Evolutionary conservation across 2,797 vertebrate species (phyloP).

Genomic region (Steatocranus sp.): DNA sequence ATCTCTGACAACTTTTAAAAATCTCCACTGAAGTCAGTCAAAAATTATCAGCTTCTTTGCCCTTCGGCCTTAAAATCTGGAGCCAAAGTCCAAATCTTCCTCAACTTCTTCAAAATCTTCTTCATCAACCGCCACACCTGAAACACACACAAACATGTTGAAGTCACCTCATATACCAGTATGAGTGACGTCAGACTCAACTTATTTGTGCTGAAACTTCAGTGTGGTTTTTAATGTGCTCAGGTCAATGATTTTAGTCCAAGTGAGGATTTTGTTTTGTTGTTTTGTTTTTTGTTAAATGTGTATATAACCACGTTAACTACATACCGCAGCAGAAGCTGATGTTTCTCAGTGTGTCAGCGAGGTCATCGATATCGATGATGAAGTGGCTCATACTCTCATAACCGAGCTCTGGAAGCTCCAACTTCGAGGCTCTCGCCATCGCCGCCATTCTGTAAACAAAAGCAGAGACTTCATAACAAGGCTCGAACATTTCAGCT

Average conservation of each 20-base stretch:
- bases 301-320: not conserved
- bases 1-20: not conserved
- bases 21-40: not conserved
- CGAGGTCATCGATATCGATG: conserved; percentile 77
- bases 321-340: conserved; percentile 79
- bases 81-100: conserved; percentile 44
- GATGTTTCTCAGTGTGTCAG: conserved; percentile 80
- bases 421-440: conserved; percentile 71
- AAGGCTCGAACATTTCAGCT: not conserved
- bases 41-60: not conserved
- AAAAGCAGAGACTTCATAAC: not conserved
- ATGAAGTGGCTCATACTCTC: conserved; percentile 85
- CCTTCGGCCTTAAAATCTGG: conserved; percentile 6
- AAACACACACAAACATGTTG: not conserved
- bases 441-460: conserved; percentile 75
- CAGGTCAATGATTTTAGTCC: not conserved
- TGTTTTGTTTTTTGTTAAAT: too few species aligned
- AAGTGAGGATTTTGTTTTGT: not conserved
- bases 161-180: not conserved
- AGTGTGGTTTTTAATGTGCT: not conserved
- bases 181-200: not conserved
- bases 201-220: not conserved
- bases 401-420: conserved; percentile 76
- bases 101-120: conserved; percentile 56
- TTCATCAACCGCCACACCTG: conserved; percentile 53